Base-by-base conservation (phyloP, 1,140 invertebrate species). In the Atta colombica region DNA sequence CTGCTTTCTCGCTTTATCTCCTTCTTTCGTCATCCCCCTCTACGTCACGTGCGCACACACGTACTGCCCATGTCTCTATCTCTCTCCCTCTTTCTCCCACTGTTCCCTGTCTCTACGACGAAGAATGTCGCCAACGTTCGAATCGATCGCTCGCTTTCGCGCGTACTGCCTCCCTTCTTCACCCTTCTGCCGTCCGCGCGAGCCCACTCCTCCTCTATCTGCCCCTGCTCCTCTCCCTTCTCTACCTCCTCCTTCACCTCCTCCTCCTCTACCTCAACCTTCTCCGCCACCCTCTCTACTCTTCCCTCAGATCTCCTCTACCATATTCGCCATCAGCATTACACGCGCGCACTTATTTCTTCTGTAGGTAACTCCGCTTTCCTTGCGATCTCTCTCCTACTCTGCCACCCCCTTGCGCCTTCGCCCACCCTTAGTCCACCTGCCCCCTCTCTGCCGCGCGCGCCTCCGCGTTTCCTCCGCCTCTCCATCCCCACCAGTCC, bases 261-360 rank as follows among this genome's bases (percentile, higher is more conserved):
- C 35, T 39, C 35, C 71, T 63, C 85, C 45, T 39, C 35, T 55
- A 66, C 68, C 66, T 60, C 55, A 65, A 53, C 49, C 80, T 61
- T 55, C 80, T 63, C 85, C 45, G 16, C 81, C 84, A 81, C 80
- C 88, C 85, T 88, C 85, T 86, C 51, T 71, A 61, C 87, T 87
- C 82, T 88, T 90, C 84, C 87, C 89, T 87, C 82, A 58, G 81
- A 90, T 91, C 87, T 92, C 91, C 92, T 93, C 92, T 91, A 92
- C 94, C 92, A 93, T 93, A 93, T 94, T 95, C 94, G 93, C 94
- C 94, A 94, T 94, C 94, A 93, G 93, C 92, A 93, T 94, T 94
- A 94, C 94, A 94, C 93, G 90, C 91, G 93, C 93, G 92, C 93
- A 93, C 93, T 94, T 94, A 94, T 94, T 94, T 94, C 94, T 95